Percentiles rank a stretch among this genome's conserved stretches.
phyloP scores from a whole-genome alignment of 2,888 invertebrate genomes.

The Thelaira solivaga region DNA sequence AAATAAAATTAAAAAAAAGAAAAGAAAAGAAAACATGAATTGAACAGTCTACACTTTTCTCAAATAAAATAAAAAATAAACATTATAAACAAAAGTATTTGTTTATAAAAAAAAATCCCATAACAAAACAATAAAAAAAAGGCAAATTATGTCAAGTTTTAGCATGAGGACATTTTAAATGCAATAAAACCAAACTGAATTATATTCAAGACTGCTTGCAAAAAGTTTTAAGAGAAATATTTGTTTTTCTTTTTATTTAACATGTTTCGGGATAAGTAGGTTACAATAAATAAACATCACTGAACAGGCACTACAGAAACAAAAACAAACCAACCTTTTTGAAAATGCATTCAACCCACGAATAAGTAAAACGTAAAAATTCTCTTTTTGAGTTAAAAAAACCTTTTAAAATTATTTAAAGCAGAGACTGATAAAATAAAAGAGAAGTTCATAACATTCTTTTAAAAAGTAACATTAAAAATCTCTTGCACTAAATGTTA shows the following conservation, averaged over 20 bases:
- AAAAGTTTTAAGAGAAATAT: constrained; percentile 1
- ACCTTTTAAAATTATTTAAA: too few relatives aligned
- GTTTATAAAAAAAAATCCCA: constrained; percentile 5
- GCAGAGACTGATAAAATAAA: background rate
- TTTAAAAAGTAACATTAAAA: too few relatives aligned
- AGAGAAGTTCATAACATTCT: too few relatives aligned
- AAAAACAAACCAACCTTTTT: background rate
- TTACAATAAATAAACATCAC: constrained; percentile 28
- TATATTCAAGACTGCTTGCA: background rate
- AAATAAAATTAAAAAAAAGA: too few relatives aligned
- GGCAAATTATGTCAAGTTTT: constrained; percentile 52
- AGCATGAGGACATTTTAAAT: constrained; percentile 15
- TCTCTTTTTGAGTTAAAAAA: background rate
- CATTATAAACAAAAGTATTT: background rate
- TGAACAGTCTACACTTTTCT: background rate
- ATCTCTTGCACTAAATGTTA: too few relatives aligned
- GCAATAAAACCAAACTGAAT: background rate
- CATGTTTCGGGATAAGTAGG: constrained; percentile 20
- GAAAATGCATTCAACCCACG: background rate
- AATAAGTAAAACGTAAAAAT: background rate
- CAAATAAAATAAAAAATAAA: background rate
- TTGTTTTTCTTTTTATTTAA: constrained; percentile 6
- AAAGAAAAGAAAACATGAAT: too few relatives aligned
- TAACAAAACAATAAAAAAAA: constrained; percentile 21
- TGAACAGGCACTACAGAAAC: background rate